These are phyloP conservation scores for Bubo bubo DNA, from an alignment of 2,113 vertebrate species.

Conservation along the genomic window DNA sequence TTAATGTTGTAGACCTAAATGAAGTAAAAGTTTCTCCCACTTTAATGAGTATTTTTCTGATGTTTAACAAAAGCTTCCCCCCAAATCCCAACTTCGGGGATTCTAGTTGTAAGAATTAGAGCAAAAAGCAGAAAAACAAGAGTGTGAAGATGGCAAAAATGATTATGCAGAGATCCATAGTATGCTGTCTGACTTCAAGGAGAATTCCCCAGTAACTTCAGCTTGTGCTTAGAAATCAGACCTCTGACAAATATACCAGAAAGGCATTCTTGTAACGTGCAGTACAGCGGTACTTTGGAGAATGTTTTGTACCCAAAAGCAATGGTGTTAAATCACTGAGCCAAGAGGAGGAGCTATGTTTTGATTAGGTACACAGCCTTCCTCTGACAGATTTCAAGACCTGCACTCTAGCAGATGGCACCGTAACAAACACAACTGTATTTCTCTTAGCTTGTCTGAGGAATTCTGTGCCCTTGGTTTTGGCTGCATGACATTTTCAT, in stretches of 20 bases:
- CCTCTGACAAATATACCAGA: background rate
- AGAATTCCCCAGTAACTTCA: background rate
- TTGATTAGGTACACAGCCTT: background rate
- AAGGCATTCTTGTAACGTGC: background rate
- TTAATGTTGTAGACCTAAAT: background rate
- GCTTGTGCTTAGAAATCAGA: background rate
- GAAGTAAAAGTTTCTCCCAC: background rate
- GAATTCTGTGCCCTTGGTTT: background rate
- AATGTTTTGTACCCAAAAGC: background rate
- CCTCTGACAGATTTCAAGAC: background rate
- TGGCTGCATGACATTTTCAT: background rate
- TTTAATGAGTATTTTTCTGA: background rate
- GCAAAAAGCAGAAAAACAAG: background rate
- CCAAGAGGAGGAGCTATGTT: background rate
- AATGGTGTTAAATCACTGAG: background rate
- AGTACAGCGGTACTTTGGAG: background rate
- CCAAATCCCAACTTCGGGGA: background rate
- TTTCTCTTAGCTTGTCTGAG: background rate
- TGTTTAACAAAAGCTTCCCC: background rate
- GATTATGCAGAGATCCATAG: background rate
- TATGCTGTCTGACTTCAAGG: background rate
- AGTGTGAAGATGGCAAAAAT: background rate
- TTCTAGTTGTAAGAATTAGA: background rate
- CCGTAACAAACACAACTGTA: background rate
- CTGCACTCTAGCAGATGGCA: background rate